Evolutionary conservation across 2,113 vertebrate genomes (phyloP).

Genomic region (Chloropsis hardwickii): DNA sequence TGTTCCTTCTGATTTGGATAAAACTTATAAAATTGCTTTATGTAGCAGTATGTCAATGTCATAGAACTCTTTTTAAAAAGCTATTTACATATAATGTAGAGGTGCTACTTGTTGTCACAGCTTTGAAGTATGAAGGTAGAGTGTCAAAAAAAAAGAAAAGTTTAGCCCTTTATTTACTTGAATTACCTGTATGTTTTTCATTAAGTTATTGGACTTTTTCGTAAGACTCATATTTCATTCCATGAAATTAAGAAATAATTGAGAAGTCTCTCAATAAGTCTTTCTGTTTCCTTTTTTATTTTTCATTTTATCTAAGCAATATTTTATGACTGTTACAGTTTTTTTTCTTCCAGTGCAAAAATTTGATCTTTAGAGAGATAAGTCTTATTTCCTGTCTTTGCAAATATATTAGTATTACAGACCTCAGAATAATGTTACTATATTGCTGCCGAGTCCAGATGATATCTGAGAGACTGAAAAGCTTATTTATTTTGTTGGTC

Average conservation of each 20-base stretch:
- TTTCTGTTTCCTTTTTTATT: not conserved
- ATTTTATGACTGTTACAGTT: not conserved
- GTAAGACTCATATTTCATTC: not conserved
- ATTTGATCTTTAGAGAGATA: not conserved
- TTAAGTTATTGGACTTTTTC: not conserved
- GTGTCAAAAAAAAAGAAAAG: not conserved
- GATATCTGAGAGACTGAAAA: not conserved
- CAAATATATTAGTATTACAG: not conserved
- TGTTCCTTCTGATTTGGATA: not conserved
- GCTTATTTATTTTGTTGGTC: not conserved
- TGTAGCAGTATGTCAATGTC: not conserved
- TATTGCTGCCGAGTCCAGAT: not conserved
- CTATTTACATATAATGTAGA: not conserved
- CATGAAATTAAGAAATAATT: constrained; percentile 1
- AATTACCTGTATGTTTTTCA: not conserved
- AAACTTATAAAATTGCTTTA: not conserved
- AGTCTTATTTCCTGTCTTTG: not conserved
- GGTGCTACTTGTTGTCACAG: not conserved
- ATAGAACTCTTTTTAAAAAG: not conserved
- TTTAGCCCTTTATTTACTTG: not conserved
- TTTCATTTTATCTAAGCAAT: not conserved
- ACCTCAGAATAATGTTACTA: not conserved
- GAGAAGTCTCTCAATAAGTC: not conserved
- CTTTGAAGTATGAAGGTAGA: not conserved
- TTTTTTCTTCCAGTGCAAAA: not conserved